Conservation (phyloP, 1,140 invertebrate species). For the Pseudoatta argentina region DNA sequence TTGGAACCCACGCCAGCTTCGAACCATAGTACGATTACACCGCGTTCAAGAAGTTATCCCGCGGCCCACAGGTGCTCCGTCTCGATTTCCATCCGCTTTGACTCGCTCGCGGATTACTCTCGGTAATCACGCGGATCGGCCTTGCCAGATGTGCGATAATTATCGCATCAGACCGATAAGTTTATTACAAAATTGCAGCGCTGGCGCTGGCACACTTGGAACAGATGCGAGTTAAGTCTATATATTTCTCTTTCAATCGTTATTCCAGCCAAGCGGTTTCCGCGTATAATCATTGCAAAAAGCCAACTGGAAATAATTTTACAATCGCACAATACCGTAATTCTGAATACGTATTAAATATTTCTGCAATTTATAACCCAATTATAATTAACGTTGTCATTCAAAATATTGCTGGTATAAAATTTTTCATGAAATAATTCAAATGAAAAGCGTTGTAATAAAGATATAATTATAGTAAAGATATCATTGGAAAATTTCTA, state of each 20-base stretch:
- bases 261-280: slow-evolving; percentile 2
- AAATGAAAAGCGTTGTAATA: neutral
- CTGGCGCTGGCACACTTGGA: slow-evolving; percentile 11
- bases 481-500: neutral
- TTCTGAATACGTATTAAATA: neutral
- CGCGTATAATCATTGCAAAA: neutral
- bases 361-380: neutral
- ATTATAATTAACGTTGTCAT: neutral
- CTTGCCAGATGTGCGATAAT: slow-evolving; percentile 70
- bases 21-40: slow-evolving; percentile 51
- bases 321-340: slow-evolving; percentile 7
- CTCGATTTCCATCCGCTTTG: slow-evolving; percentile 52
- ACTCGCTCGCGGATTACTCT: slow-evolving; percentile 45
- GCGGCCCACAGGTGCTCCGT: slow-evolving; percentile 41
- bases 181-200: slow-evolving; percentile 69
- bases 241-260: slow-evolving; percentile 34
- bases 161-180: slow-evolving; percentile 67
- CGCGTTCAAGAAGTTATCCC: slow-evolving; percentile 58
- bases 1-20: slow-evolving; percentile 49
- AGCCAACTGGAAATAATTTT: neutral
- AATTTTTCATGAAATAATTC: neutral
- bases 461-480: neutral
- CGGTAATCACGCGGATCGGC: slow-evolving; percentile 62
- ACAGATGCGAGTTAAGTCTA: slow-evolving; percentile 41
- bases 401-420: neutral